Base-by-base conservation (phyloP, 2,888 invertebrate genomes). In the Drosophila colorata region DNA sequence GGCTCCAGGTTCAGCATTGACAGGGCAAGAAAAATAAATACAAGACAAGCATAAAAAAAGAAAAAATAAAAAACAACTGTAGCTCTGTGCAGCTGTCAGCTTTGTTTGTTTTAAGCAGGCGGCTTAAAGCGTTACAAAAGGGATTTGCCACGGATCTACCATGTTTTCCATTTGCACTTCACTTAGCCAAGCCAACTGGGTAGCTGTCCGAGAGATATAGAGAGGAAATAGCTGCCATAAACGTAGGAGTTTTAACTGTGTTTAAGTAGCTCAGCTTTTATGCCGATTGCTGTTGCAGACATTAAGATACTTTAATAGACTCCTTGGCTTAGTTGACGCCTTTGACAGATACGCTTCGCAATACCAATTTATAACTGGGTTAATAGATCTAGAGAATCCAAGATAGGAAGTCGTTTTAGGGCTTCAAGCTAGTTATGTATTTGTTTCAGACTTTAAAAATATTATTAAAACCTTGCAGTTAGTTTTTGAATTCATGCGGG, bases 51-150 rank as follows among this genome's bases (percentile, higher is more conserved):
- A n/a, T n/a, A n/a, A n/a, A n/a, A n/a, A n/a, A n/a, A n/a, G n/a
- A n/a, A 38, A 47, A 68, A 35, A 41, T 5, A 23, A 20, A 25
- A 16, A n/a, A 52, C 48, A 43, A 48, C 31, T 33, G 23, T 41
- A 43, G 74, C 51, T 56, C 60, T 48, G 25, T 47, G 82, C 70
- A 79, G 88, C 80, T 84, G 84, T 84, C 69, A 67, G 84, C 83
- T 80, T 87, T 88, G 75, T 84, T 84, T 79, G 74, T 61, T 79
- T 77, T 80, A 80, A 66, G 80, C 84, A 80, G 84, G 49, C 58
- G 74, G 86, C 83, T 82, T 77, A 80, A 73, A 79, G 88, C 83
- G 83, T 87, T 87, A 73, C 88, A 61, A 84, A 84, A 88, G 83
- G 83, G 86, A 84, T 84, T 84, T 84, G 88, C 88, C 72, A 84